Base-by-base conservation (phyloP, 2,797 vertebrate genomes). In the Molossus alvarezi region DNA sequence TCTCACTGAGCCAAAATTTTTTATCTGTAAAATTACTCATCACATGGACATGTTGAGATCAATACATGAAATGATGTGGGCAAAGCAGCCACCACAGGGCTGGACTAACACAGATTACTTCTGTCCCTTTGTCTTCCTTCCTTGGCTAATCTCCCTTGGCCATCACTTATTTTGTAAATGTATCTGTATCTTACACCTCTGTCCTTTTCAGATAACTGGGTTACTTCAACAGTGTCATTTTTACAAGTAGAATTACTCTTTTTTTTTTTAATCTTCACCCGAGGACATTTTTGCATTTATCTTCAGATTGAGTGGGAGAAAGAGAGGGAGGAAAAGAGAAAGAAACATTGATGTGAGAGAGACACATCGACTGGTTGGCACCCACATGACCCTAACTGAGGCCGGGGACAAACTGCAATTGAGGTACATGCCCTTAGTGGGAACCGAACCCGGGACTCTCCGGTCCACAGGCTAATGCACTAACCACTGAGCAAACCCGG, bases 151-250 rank as follows among this genome's bases (percentile, higher is more conserved):
- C 9, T 76, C 75, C 27, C 23, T 75, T 69, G 79, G 27, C 0
- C 23, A 5, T 57, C 11, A 14, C 8, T 76, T 51, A 55, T 1
- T 51, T 77, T 77, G 2, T 73, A 72, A 73, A 25, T 2, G 57
- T 57, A 12, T 85, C 9, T 51, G 17, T 90, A 9, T 64, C 11
- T n/a, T 45, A 76, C 33, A 53, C 6, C 4, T 77, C 2, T 65
- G 25, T 23, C n/a, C 91, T 95, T 91, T 15, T 82, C 71, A 25
- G 64, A 88, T 33, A 92, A 33, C 12, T 33, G 57, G 67, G 29
- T 89, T 87, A 53, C 4, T 62, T 45, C 6, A 72, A n/a, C 1
- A 89, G 4, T 71, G 73, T 51, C 20, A 76, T 48, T 77, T 57
- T 90, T 69, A 81, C 4, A 41, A 48, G 45, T 83, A 33, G 12